These are phyloP conservation scores for Didymodactylos carnosus DNA, from an alignment of 2,888 invertebrate genomes.

Conservation along the genomic window DNA sequence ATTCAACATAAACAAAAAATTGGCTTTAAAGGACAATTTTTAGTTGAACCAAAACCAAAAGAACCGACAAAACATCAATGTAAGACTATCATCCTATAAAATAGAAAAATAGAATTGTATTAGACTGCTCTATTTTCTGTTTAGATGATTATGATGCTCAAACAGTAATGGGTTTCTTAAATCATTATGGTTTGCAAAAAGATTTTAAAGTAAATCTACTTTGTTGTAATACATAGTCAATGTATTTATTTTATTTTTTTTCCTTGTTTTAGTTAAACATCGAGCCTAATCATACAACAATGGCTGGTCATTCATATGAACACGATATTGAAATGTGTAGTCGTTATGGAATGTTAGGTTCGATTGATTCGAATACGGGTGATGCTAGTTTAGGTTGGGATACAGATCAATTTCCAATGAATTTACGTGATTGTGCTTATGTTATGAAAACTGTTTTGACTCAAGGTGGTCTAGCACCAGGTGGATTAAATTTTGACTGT, in stretches of 20 bases:
- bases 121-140: neutral
- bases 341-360: constrained; percentile 45
- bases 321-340: constrained; percentile 40
- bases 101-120: too few relatives aligned
- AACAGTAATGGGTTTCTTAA: constrained; percentile 45
- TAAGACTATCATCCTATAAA: constrained; percentile 36
- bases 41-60: constrained; percentile 41
- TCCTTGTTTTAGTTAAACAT: constrained; percentile 37
- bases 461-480: constrained; percentile 42
- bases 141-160: constrained; percentile 38
- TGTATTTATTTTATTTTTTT: neutral
- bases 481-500: constrained; percentile 43
- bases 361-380: constrained; percentile 40
- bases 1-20: constrained; percentile 45
- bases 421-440: constrained; percentile 39
- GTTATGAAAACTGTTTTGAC: constrained; percentile 41
- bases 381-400: constrained; percentile 38
- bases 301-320: constrained; percentile 35
- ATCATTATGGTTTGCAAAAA: constrained; percentile 43
- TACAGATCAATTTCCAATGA: constrained; percentile 40
- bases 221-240: neutral
- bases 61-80: constrained; percentile 41
- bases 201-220: constrained; percentile 39
- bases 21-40: constrained; percentile 43
- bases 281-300: constrained; percentile 42